Conservation (phyloP, 2,113 vertebrate species). For the Cavia porcellus region DNA sequence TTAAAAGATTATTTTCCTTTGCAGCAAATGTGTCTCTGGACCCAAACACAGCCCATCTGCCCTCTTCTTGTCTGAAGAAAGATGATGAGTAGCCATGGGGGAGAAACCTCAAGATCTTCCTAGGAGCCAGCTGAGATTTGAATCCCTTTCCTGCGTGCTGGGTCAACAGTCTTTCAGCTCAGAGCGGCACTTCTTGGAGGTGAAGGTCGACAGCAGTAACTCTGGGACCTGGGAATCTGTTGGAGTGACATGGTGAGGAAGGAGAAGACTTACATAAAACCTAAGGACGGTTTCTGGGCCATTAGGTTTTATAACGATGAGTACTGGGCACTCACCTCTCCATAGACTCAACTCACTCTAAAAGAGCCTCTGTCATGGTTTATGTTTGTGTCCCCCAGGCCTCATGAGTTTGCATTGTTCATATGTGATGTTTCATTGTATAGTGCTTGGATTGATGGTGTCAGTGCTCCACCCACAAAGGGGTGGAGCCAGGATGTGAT, state of each 20-base stretch:
- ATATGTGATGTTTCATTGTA: too few relatives aligned
- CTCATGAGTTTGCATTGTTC: too few relatives aligned
- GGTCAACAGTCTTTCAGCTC: neutral
- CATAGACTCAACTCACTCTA: constrained; percentile 75
- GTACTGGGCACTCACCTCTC: constrained; percentile 85
- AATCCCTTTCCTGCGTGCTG: constrained; percentile 58
- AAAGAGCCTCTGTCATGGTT: too few relatives aligned
- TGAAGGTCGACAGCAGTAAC: neutral
- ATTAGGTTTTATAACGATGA: constrained; percentile 27
- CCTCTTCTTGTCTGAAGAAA: constrained; percentile 8
- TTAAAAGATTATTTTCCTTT: neutral
- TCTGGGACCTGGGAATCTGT: constrained; percentile 65
- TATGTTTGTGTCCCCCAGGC: too few relatives aligned
- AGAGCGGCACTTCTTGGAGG: constrained; percentile 52
- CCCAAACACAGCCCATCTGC: constrained; percentile 50
- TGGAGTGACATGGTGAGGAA: neutral
- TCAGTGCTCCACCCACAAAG: too few relatives aligned
- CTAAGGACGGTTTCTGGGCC: constrained; percentile 58
- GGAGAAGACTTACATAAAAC: neutral
- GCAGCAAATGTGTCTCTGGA: constrained; percentile 54
- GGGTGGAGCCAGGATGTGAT: too few relatives aligned
- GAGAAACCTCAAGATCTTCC: neutral
- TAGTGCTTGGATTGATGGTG: too few relatives aligned
- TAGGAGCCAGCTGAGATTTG: constrained; percentile 28
- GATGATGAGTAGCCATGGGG: neutral